These are phyloP conservation scores for Galbula dea DNA, from an alignment of 2,113 vertebrate species.

Conservation along the genomic window DNA sequence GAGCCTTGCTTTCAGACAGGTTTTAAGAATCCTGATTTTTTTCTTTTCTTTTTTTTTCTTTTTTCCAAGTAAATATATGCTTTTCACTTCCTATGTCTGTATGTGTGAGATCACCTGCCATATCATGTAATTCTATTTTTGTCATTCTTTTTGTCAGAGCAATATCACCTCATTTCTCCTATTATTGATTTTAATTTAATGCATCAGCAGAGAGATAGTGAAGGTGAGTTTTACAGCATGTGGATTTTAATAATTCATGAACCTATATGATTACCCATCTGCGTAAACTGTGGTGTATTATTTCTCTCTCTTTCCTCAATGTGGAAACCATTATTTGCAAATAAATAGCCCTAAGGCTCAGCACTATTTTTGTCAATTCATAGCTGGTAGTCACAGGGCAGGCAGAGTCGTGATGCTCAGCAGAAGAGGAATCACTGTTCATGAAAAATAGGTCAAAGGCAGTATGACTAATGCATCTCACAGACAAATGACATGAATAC, in stretches of 20 bases:
- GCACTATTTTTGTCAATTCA: constrained; percentile 32
- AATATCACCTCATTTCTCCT: constrained; percentile 53
- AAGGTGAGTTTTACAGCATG: constrained; percentile 54
- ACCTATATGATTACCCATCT: neutral
- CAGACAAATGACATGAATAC: constrained; percentile 19
- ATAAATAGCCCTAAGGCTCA: neutral
- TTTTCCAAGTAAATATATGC: neutral
- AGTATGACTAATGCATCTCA: constrained; percentile 42
- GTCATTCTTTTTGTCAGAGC: constrained; percentile 59
- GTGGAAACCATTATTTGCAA: neutral
- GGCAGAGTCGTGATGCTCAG: constrained; percentile 41
- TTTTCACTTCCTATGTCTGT: constrained; percentile 14
- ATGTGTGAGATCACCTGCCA: constrained; percentile 33
- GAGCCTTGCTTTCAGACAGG: neutral
- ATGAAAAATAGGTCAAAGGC: constrained; percentile 59
- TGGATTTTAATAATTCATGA: constrained; percentile 40
- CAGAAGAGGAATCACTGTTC: neutral
- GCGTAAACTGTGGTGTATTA: neutral
- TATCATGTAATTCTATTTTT: constrained; percentile 53
- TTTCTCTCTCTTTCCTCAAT: neutral
- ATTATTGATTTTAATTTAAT: constrained; percentile 68
- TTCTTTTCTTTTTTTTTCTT: neutral
- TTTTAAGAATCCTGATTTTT: neutral
- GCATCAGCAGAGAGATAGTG: constrained; percentile 54
- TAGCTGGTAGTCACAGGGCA: constrained; percentile 16